Evolutionary conservation across 92 coral and sea anemone species (phyloP), one percentile per base, ranked within the genome.

Genomic region (Umimayanthus kanabou): DNA sequence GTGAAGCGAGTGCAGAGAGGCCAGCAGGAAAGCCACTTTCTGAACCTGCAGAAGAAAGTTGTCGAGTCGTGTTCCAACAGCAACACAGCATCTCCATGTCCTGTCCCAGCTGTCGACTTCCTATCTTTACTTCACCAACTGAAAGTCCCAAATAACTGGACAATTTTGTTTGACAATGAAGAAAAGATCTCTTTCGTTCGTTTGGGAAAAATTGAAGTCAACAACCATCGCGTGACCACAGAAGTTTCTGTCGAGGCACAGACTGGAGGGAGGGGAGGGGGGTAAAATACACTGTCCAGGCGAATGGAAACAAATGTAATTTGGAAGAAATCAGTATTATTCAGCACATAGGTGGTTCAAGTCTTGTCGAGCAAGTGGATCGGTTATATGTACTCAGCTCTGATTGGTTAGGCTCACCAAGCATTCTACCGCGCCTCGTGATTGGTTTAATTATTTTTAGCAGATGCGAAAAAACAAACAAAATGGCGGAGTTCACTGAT

Each of bases 1-100:
- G 73, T 67, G 13, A 75, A 75, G 53, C 79, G 79, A 37, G 79
- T 75, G 53, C 50, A 75, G 79, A 39, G 79, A 75, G 79, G 79
- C 23, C 79, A 75, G 47, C 79, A 42, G 79, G 49, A 75, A 42
- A 16, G 49, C 47, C 49, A 42, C 29, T 39, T 10, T 33, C 79
- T 33, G 28, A 33, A 74, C 25, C 79, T 74, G 25, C 23, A 74
- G 22, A 37, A 40, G 50, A 74, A 33, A 9, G 79, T 66, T 66
- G 23, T n/a, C 72, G 72, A 66, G 22, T 66, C 72, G 72, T 66
- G 72, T 49, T 2, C 57, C 72, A 66, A n/a, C 28, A 33, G 37
- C 37, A 33, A 33, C 0, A 18, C 72, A 18, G 25, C 72, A 18
- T 66, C 72, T 18, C 72, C 72, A 5, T 66, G 25, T 18, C 25